These are phyloP conservation scores for Drosophila carrolli DNA, from an alignment of 1,140 invertebrate species.

Conservation along the genomic window DNA sequence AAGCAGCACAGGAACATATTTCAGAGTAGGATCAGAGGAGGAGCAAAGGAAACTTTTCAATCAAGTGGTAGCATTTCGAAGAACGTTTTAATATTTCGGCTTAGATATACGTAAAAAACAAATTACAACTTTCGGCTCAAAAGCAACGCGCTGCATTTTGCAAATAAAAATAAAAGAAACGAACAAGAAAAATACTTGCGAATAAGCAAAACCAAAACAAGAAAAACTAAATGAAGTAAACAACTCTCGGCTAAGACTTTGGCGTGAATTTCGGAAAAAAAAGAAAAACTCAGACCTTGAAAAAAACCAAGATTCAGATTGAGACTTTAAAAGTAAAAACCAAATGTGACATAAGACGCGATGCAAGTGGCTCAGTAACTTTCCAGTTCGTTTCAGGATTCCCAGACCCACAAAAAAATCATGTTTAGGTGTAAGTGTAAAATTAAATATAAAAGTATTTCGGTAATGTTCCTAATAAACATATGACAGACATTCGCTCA, in stretches of 20 bases:
- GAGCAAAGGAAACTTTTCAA: slow-evolving; percentile 36
- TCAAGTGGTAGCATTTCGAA: slow-evolving; percentile 60
- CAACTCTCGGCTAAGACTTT: slow-evolving; percentile 79
- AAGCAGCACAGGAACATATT: slow-evolving; percentile 21
- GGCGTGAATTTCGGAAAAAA: slow-evolving; percentile 74
- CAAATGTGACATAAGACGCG: slow-evolving; percentile 63
- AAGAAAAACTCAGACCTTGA: slow-evolving; percentile 28
- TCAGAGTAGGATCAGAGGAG: slow-evolving; percentile 52
- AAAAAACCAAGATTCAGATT: slow-evolving; percentile 33
- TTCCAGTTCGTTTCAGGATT: slow-evolving; percentile 21
- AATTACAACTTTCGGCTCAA: slow-evolving; percentile 48
- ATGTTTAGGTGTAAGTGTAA: slow-evolving; percentile 82
- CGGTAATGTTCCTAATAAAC: slow-evolving; percentile 84
- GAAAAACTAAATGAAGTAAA: slow-evolving; percentile 32
- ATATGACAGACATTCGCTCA: slow-evolving; percentile 50
- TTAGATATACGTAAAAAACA: slow-evolving; percentile 35
- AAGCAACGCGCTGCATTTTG: slow-evolving; percentile 52
- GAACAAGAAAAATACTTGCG: slow-evolving; percentile 26
- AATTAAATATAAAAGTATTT: slow-evolving; percentile 80
- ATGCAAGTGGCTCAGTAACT: slow-evolving; percentile 42
- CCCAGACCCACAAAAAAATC: slow-evolving; percentile 41
- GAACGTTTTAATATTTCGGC: slow-evolving; percentile 62
- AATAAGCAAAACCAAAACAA: slow-evolving; percentile 33
- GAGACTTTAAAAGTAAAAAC: slow-evolving; percentile 11
- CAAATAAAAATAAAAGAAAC: slow-evolving; percentile 33